phyloP scores from a whole-genome alignment of 2,888 invertebrate genomes.

The Metacarcinus magister region DNA sequence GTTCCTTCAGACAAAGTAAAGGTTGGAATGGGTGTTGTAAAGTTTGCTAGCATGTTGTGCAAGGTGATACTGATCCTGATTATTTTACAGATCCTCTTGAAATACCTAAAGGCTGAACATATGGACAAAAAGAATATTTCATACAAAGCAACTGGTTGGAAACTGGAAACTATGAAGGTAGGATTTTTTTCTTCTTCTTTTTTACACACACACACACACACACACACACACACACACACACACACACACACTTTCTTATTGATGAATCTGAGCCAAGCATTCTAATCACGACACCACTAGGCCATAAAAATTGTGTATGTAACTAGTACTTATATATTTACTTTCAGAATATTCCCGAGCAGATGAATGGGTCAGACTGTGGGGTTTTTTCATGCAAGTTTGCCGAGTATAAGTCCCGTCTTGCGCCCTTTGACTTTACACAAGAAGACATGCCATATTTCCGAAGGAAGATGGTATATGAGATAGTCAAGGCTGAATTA shows the following conservation, averaged over 20 bases:
- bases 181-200: neutral
- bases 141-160: neutral
- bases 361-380: constrained; percentile 98
- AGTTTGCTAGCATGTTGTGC: neutral
- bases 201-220: neutral
- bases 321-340: neutral
- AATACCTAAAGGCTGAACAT: neutral
- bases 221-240: too few species aligned
- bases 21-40: too few species aligned
- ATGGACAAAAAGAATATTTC: neutral
- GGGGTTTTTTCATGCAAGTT: constrained; percentile 99
- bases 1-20: too few species aligned
- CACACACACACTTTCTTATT: too few species aligned
- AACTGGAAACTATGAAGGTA: neutral
- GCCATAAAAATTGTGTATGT: neutral
- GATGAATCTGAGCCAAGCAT: too few species aligned
- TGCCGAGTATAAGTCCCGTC: constrained; percentile 94
- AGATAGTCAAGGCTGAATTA: constrained; percentile 91
- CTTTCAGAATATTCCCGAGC: constrained; percentile 93
- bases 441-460: constrained; percentile 98
- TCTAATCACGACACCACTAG: too few species aligned
- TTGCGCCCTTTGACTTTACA: constrained; percentile 91
- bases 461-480: constrained; percentile 94
- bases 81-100: neutral
- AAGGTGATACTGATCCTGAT: neutral